Evolutionary conservation across 2,113 vertebrate genomes (phyloP).

Genomic region (Cephalophus harveyi): DNA sequence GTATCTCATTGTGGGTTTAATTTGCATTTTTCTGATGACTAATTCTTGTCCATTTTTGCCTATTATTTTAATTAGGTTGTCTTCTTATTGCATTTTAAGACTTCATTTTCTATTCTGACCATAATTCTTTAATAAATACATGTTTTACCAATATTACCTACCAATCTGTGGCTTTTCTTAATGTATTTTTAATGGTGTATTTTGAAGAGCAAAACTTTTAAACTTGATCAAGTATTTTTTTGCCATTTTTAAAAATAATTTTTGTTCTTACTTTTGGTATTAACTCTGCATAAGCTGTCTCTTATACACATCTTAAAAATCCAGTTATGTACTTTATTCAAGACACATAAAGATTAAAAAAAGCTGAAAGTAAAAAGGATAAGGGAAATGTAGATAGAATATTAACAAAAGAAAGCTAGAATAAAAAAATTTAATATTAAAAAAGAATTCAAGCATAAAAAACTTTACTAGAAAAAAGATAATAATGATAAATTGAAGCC

Average conservation of each 20-base stretch:
- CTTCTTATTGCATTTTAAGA: neutral
- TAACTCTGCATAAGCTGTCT: too few relatives aligned
- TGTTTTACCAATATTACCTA: neutral
- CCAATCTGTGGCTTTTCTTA: neutral
- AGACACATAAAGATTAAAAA: neutral
- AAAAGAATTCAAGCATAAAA: neutral
- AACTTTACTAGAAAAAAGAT: neutral
- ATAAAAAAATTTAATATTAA: neutral
- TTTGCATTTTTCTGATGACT: slow-evolving; percentile 1
- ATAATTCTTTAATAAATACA: neutral
- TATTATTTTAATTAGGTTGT: neutral
- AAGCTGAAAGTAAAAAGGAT: neutral
- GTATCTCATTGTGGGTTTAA: neutral
- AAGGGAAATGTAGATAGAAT: neutral
- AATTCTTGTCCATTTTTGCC: neutral
- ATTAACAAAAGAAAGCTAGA: neutral
- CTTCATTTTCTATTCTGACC: neutral
- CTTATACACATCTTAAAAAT: too few relatives aligned
- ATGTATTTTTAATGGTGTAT: neutral
- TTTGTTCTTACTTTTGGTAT: neutral
- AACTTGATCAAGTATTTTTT: neutral
- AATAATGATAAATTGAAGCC: neutral
- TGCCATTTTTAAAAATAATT: neutral
- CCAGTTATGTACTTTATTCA: neutral
- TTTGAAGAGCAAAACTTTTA: neutral